Conservation (phyloP, 35 echinoderm and acorn worm species). For the Stichopus chloronotus region DNA sequence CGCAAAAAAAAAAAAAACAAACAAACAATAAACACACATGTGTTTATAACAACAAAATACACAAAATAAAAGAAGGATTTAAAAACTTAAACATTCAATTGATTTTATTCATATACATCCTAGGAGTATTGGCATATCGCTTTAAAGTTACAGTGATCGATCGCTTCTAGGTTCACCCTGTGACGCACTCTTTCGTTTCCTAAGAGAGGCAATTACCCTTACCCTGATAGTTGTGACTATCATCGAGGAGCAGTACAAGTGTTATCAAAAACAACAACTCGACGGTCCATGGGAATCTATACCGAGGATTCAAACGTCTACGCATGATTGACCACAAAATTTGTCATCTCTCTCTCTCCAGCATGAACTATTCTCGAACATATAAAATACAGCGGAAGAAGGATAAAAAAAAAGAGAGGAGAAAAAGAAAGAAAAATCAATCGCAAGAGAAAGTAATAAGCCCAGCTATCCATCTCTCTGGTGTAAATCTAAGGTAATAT, state of each 20-base stretch:
- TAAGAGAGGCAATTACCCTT: slow-evolving; percentile 29
- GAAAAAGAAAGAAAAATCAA: not conserved
- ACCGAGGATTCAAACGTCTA: not conserved
- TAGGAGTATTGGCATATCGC: not conserved
- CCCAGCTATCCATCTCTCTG: not conserved
- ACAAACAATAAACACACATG: too few relatives aligned
- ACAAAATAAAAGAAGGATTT: too few relatives aligned
- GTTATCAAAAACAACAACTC: slow-evolving; percentile 47
- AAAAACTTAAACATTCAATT: too few relatives aligned
- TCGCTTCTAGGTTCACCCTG: not conserved
- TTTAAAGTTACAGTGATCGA: not conserved
- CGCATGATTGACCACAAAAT: slow-evolving; percentile 28
- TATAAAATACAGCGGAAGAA: not conserved
- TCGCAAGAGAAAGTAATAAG: not conserved
- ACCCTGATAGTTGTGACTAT: not conserved
- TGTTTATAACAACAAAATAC: too few relatives aligned
- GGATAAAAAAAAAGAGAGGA: not conserved
- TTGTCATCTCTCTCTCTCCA: not conserved
- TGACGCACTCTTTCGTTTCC: slow-evolving; percentile 21
- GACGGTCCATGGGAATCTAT: slow-evolving; percentile 26
- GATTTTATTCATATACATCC: too few relatives aligned
- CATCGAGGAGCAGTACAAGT: not conserved
- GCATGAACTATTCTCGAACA: not conserved
- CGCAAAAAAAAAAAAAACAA: too few relatives aligned
- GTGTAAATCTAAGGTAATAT: slow-evolving; percentile 14